Evolutionary conservation across 2,888 invertebrate species (phyloP), one percentile per base, ranked within the genome.

Genomic region (Orthosia gracilis): DNA sequence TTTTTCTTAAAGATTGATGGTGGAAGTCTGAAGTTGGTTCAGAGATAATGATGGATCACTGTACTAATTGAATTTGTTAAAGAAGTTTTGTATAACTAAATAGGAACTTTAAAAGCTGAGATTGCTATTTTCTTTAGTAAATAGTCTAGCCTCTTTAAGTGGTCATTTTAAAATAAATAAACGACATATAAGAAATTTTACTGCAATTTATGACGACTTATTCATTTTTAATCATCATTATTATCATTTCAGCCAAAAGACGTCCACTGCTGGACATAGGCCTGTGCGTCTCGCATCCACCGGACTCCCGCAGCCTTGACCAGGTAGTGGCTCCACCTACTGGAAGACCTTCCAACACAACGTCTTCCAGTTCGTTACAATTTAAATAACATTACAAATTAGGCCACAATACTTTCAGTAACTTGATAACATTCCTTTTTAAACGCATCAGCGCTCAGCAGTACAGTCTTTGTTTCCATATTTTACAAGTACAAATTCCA

Each of bases 1-100:
- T 68, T 77, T 62, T 69, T 71, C 13, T 69, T 49, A n/a, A 11
- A 49, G 49, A 75, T 55, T 55, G 31, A 50, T 73, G 31, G 7
- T 13, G 21, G 21, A 49, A 63, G 18, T 55, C 47, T 21, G 7
- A 31, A 59, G 50, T 23, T 45, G 12, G 21, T 50, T 31, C 3
- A 18, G 9, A 3, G 54, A 17, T 52, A 17, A 15, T 15, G 69
- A 78, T 77, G n/a, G 54, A 78, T 49, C 17, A 40, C 40, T 52
- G 13, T 26, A 11, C 13, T 57, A 49, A 55, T 15, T 62, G 7
- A 40, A 40, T 40, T 23, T 45, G 40, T 21, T 9, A 13, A 21
- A 59, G 40, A n/a, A n/a, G 49, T 73, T 59, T 47, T 7, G 45
- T 45, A 15, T 50, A 15, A 31, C 18, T 18, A 18, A 57, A 52